Evolutionary conservation across 2,888 invertebrate species (phyloP).

Genomic region (Drosophila nr. perissopoda): DNA sequence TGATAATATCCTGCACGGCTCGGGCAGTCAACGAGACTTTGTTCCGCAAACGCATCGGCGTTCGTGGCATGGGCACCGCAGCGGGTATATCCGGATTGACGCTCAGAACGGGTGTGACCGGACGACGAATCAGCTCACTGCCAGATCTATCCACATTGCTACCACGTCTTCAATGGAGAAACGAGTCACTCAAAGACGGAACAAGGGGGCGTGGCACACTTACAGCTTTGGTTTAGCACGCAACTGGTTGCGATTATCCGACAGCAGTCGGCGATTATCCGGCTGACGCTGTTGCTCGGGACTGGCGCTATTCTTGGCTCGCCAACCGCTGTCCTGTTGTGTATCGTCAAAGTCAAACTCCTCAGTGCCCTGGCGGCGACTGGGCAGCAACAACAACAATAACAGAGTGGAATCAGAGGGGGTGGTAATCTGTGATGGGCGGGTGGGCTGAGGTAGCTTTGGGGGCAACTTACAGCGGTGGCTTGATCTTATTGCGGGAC

Average conservation of each 20-base stretch:
- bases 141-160: conserved; percentile 67
- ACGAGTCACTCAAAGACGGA: conserved; percentile 21
- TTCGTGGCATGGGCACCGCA: conserved; percentile 78
- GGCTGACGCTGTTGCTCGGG: conserved; percentile 52
- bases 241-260: conserved; percentile 48
- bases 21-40: conserved; percentile 80
- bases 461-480: conserved; percentile 66
- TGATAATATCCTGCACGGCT: conserved; percentile 79
- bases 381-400: conserved; percentile 27
- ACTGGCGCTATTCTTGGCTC: conserved; percentile 56
- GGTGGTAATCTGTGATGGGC: neutral
- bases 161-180: conserved; percentile 57
- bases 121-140: conserved; percentile 70
- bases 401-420: conserved; percentile 9
- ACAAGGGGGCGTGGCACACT: conserved; percentile 36
- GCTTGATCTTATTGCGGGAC: conserved; percentile 60
- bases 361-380: conserved; percentile 78
- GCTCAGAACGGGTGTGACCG: conserved; percentile 75
- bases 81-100: conserved; percentile 75
- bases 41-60: conserved; percentile 78
- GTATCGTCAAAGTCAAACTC: conserved; percentile 74
- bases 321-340: conserved; percentile 64
- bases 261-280: conserved; percentile 43
- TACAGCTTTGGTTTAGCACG: conserved; percentile 75
- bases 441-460: neutral